Percentiles rank a stretch among this genome's conserved stretches.
Evolutionary conservation across 2,797 vertebrate genomes (phyloP).

Genomic region (Takifugu rubripes): DNA sequence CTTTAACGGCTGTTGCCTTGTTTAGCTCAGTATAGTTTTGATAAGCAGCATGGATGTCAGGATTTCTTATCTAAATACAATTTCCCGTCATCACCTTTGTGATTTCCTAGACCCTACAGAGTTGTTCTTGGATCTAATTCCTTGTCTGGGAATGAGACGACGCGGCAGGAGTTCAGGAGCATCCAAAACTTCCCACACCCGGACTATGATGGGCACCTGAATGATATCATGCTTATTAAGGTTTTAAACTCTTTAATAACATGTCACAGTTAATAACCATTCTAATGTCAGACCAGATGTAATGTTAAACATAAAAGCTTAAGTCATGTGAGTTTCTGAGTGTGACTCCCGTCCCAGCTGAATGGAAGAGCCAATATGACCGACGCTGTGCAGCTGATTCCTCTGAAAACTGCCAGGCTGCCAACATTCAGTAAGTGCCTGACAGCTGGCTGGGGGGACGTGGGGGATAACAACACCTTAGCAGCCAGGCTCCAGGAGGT

Average conservation of each 20-base stretch:
- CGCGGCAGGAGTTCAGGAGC: conserved; percentile 44
- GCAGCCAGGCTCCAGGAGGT: conserved; percentile 67
- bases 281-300: background rate
- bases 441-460: conserved; percentile 67
- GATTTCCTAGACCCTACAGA: conserved; percentile 39
- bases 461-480: conserved; percentile 50
- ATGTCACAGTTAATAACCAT: background rate
- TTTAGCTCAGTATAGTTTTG: too few relatives aligned
- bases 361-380: conserved; percentile 42
- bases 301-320: background rate
- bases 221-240: conserved; percentile 74
- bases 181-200: conserved; percentile 51
- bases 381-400: conserved; percentile 53
- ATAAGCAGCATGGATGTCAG: too few relatives aligned
- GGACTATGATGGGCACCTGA: conserved; percentile 30
- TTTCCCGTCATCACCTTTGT: background rate
- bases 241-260: conserved; percentile 29
- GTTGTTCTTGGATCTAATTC: conserved; percentile 60
- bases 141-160: conserved; percentile 28
- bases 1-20: too few relatives aligned
- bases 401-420: conserved; percentile 14
- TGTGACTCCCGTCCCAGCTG: conserved; percentile 41
- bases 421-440: conserved; percentile 28
- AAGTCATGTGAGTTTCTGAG: background rate
- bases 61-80: too few relatives aligned